A percentile compares a stretch with the other conserved stretches of the same genome.
phyloP scores from a whole-genome alignment of 2,113 vertebrate species.

The Myodes glareolus region DNA sequence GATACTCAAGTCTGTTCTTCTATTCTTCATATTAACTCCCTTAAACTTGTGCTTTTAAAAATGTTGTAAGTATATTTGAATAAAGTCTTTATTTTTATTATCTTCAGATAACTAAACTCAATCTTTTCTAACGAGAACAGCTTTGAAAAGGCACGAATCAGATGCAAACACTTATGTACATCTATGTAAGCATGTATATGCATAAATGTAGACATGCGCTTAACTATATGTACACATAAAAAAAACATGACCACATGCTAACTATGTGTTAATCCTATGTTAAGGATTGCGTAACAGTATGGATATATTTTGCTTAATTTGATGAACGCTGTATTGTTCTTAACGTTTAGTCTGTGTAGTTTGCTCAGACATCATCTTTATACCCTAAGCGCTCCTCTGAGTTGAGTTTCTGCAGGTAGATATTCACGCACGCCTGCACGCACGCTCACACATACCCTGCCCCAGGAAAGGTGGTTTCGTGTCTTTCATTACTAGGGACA shows the following conservation, averaged over 20 bases:
- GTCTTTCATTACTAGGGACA: constrained; percentile 25
- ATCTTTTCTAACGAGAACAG: constrained; percentile 24
- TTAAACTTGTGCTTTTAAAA: constrained; percentile 11
- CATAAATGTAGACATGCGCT: neutral
- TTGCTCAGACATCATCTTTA: constrained; percentile 1
- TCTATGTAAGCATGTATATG: neutral
- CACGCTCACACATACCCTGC: neutral
- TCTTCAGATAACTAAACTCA: constrained; percentile 19
- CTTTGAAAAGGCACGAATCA: constrained; percentile 1
- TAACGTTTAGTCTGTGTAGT: neutral
- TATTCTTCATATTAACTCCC: neutral
- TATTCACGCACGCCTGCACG: neutral
- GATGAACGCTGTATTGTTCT: neutral
- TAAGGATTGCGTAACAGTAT: neutral
- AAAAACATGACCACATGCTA: neutral
- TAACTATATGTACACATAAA: neutral
- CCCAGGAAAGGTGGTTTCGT: neutral
- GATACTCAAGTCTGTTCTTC: neutral
- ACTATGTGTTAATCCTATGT: too few relatives aligned
- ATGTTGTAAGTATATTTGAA: neutral
- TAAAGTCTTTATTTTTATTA: constrained; percentile 25
- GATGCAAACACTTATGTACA: neutral
- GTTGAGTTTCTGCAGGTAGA: constrained; percentile 21
- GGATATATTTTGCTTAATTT: neutral
- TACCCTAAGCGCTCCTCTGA: neutral